phyloP scores from a whole-genome alignment of 2,113 vertebrate species.

The Podilymbus podiceps region DNA sequence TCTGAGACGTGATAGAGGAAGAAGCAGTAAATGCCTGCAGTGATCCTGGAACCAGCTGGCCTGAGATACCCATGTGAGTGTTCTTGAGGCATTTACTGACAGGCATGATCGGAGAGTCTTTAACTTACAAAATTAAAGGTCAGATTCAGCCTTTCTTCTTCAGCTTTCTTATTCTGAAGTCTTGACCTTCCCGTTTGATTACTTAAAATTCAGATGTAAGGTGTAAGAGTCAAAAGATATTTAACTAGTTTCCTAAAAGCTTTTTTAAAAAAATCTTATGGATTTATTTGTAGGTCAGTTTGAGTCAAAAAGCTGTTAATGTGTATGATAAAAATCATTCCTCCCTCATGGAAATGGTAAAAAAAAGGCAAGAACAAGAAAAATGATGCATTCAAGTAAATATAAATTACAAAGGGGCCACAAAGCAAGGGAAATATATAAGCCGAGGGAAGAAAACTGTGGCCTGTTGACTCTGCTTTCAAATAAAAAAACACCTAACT shows the following conservation, averaged over 20 bases:
- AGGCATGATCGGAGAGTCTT: rapidly evolving
- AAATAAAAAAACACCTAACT: background rate
- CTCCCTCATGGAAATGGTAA: background rate
- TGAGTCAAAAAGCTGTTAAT: background rate
- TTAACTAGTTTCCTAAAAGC: background rate
- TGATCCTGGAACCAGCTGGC: background rate
- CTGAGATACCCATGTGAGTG: background rate
- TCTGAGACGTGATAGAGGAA: background rate
- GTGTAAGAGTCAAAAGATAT: background rate
- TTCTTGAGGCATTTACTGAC: background rate
- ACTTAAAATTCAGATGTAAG: background rate
- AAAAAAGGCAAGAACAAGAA: background rate
- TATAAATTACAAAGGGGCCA: background rate
- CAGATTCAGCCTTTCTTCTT: background rate
- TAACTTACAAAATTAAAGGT: background rate
- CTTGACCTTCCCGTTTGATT: background rate
- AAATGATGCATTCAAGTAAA: background rate
- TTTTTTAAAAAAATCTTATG: background rate
- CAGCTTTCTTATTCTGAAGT: background rate
- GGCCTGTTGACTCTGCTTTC: background rate
- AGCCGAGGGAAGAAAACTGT: background rate
- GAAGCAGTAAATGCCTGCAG: background rate
- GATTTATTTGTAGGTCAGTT: background rate
- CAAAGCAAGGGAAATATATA: background rate
- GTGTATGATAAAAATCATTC: background rate